Evolutionary conservation across 2,888 invertebrate species (phyloP).

Genomic region (Tiliacea citrago): DNA sequence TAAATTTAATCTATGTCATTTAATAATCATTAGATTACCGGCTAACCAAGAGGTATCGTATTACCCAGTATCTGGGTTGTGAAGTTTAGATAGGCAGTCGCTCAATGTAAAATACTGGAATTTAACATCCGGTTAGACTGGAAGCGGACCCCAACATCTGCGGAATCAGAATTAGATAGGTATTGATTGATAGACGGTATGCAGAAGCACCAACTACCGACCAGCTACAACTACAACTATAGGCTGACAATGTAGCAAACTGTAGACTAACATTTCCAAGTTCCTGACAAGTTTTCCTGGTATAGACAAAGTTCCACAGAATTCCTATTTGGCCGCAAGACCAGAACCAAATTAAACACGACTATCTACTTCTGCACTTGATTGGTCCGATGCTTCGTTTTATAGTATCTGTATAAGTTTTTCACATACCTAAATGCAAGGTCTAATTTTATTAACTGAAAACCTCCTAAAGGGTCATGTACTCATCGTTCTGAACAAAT

Average conservation of each 20-base stretch:
- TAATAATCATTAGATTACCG: background rate
- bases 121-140: no score
- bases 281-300: slow-evolving; percentile 61
- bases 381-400: slow-evolving; percentile 16
- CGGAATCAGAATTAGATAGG: background rate
- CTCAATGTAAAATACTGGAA: no score
- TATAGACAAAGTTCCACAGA: slow-evolving; percentile 50
- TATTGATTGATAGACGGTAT: slow-evolving; percentile 12
- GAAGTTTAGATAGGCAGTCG: no score
- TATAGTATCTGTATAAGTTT: no score
- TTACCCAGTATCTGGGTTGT: no score
- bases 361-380: slow-evolving; percentile 32
- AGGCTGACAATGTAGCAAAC: slow-evolving; percentile 52
- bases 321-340: slow-evolving; percentile 51
- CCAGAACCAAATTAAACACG: slow-evolving; percentile 50
- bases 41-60: no score
- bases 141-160: no score
- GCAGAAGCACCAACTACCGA: slow-evolving; percentile 22
- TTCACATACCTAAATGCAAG: no score
- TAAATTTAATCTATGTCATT: background rate
- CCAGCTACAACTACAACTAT: slow-evolving; percentile 32
- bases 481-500: no score
- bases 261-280: slow-evolving; percentile 56
- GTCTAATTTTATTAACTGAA: background rate
- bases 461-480: no score